Percentiles rank a stretch among this genome's conserved stretches.
These are phyloP conservation scores for Pristionchus arcanus DNA, from an alignment of 2,888 invertebrate genomes.

Conservation along the genomic window DNA sequence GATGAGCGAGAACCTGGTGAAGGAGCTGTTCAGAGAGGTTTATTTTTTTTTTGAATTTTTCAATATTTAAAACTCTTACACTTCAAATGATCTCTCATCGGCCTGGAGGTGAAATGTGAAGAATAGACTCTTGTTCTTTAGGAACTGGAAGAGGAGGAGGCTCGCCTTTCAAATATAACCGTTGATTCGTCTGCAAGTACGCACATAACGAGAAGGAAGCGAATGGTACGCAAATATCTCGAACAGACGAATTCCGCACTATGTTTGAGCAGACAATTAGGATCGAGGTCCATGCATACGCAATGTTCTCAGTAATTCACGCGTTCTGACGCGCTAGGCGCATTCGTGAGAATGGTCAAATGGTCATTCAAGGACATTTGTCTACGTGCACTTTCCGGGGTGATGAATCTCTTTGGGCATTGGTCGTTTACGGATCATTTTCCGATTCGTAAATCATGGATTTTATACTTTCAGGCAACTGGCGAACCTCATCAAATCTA, in stretches of 20 bases:
- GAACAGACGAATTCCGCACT: too few relatives aligned
- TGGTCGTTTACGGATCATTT: too few relatives aligned
- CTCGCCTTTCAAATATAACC: background rate
- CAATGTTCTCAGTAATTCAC: background rate
- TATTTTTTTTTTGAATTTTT: too few relatives aligned
- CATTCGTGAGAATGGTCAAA: too few relatives aligned
- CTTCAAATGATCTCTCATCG: too few relatives aligned
- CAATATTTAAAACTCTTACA: too few relatives aligned
- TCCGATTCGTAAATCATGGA: too few relatives aligned
- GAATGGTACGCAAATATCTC: background rate
- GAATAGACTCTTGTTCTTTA: background rate
- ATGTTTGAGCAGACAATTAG: background rate
- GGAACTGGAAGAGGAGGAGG: conserved; percentile 45
- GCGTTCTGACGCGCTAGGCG: background rate
- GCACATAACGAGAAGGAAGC: background rate
- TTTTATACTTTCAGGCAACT: background rate
- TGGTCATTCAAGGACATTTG: background rate
- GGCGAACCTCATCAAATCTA: conserved; percentile 53
- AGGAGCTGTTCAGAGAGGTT: conserved; percentile 67
- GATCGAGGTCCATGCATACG: background rate
- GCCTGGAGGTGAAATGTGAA: too few relatives aligned
- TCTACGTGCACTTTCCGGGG: background rate
- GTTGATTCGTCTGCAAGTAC: background rate
- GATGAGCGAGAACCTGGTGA: conserved; percentile 56
- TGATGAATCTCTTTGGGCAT: too few relatives aligned